Base-by-base conservation (phyloP, 2,888 invertebrate genomes). In the Dinocampus coccinellae region DNA sequence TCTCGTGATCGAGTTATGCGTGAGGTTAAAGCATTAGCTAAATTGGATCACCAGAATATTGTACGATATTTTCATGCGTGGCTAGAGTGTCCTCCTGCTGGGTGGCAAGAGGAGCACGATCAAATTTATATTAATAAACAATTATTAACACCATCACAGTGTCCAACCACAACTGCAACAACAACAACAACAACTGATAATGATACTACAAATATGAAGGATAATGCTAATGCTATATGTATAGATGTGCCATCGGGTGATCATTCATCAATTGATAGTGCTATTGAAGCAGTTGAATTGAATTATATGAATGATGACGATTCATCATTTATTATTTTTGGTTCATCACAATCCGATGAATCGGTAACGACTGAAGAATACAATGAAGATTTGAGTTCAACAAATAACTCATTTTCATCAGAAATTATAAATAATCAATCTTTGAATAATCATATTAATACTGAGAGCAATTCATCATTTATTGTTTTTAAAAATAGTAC, bases 61-160 rank as follows among this genome's bases (percentile, higher is more conserved):
- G 98, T 99, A 65, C 91, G 99, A 1, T 99, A 98, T 88, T 96
- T 94, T 88, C 94, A 97, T 89, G 94, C 98, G 0, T 99, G 99
- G 99, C 90, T 97, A 0, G 98, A 99, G 88, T 92, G 92, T 72
- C 98, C 98, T 9, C 98, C 98, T 2, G 89, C 91, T 9, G 93
- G 92, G 7, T 98, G 97, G 97, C 94, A 96, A 86, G 93, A 95
- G 81, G 90, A 91, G 33, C 91, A 93, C 58, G 97, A 97, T 88
- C 90, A 90, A 26, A 85, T 90, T 4, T 92, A 91, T 90, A 88
- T 90, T 79, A 87, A 88, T 33, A 80, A 82, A 24, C 73, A 78
- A 3, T 81, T 77, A 16, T 79, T 81, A 20, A 76, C 80, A 2
- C 77, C 76, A 0, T 82, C 83, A 1, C 83, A 83, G 60, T 83